These are phyloP conservation scores for Dexiosoma caninum DNA, from an alignment of 2,888 invertebrate genomes.

Conservation along the genomic window DNA sequence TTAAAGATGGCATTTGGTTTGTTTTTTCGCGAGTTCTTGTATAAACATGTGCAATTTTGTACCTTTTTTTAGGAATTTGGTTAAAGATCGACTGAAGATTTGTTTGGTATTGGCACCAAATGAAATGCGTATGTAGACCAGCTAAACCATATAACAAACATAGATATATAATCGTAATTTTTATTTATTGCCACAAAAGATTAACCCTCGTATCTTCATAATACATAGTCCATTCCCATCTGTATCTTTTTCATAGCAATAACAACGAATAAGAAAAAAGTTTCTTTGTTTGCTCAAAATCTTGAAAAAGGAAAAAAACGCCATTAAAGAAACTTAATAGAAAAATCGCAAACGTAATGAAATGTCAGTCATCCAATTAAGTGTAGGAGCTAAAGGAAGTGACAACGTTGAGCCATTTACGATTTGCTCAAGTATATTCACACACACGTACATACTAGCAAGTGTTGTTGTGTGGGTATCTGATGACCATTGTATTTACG, in stretches of 20 bases:
- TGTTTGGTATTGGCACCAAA: no score
- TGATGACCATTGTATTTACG: slow-evolving; percentile 21
- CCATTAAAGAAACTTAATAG: slow-evolving; percentile 28
- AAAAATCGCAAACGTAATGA: slow-evolving; percentile 62
- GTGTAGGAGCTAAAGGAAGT: slow-evolving; percentile 60
- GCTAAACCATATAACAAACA: no score
- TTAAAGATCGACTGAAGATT: no score
- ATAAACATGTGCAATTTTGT: no score
- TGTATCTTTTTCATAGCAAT: slow-evolving; percentile 33
- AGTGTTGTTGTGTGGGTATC: not conserved
- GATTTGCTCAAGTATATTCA: not conserved
- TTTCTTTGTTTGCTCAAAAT: slow-evolving; percentile 52
- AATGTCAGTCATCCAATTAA: slow-evolving; percentile 64
- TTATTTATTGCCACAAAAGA: no score
- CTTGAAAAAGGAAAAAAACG: slow-evolving; percentile 7
- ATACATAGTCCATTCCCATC: slow-evolving; percentile 20
- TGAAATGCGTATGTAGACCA: no score
- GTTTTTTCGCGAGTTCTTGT: no score
- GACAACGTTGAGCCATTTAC: slow-evolving; percentile 30
- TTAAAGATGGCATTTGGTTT: no score
- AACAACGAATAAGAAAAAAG: not conserved
- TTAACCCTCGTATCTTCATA: not conserved
- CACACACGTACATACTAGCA: no score
- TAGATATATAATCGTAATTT: no score
- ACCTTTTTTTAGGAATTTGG: no score